These are phyloP conservation scores for Melopsittacus undulatus DNA, from an alignment of 2,797 vertebrate species.

Conservation along the genomic window DNA sequence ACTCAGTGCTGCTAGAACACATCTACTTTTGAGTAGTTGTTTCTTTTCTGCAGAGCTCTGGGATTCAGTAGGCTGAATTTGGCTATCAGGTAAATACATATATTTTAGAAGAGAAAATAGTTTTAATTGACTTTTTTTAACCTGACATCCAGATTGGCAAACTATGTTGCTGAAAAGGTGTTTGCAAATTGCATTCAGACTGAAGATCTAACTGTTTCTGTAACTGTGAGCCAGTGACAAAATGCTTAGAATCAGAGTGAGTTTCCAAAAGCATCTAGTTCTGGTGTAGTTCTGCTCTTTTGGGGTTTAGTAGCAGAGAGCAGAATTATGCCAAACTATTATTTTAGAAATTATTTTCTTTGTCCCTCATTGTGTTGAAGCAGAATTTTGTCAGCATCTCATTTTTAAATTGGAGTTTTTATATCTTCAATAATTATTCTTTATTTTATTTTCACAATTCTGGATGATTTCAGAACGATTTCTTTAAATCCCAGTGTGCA, in stretches of 20 bases:
- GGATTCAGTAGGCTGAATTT: neutral
- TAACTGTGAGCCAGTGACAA: neutral
- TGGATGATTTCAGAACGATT: neutral
- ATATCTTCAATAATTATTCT: neutral
- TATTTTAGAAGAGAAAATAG: neutral
- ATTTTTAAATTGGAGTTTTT: constrained; percentile 24
- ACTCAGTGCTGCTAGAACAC: neutral
- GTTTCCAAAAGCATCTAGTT: neutral
- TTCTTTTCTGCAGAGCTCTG: neutral
- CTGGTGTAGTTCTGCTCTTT: constrained; percentile 14
- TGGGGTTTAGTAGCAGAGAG: neutral
- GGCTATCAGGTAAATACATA: neutral
- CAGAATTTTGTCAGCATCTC: neutral
- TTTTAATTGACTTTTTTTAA: neutral
- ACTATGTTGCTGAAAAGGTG: neutral
- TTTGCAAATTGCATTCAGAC: neutral
- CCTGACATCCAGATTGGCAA: neutral
- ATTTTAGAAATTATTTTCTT: neutral
- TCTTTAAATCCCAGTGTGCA: neutral
- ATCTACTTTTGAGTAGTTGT: neutral
- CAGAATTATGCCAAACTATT: neutral
- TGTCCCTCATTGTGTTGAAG: neutral
- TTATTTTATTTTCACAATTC: neutral
- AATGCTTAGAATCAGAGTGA: neutral
- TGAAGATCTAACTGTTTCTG: neutral